Conservation (phyloP, 2,888 invertebrate species). For the Osmoderma eremita region DNA sequence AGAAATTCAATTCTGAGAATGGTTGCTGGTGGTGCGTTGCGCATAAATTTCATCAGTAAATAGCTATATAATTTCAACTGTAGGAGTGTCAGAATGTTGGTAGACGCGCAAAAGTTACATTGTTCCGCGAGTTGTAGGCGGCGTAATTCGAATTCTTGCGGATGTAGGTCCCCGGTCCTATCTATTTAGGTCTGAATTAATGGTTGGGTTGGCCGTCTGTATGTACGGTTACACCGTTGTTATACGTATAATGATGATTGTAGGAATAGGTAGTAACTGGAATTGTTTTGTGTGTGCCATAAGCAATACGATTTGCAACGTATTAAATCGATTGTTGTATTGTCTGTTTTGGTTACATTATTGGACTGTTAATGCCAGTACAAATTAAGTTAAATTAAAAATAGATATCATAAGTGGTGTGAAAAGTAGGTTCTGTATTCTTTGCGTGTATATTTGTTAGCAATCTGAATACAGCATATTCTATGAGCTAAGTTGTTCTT, state of each 20-base stretch:
- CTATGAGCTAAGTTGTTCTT: no score
- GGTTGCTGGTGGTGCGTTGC: not conserved
- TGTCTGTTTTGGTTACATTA: no score
- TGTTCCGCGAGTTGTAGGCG: conserved; percentile 20
- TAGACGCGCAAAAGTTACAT: conserved; percentile 22
- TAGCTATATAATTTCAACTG: conserved; percentile 11
- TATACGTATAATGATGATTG: conserved; percentile 11
- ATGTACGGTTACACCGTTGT: not conserved
- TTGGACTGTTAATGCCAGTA: no score
- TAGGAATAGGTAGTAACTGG: not conserved
- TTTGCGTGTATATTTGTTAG: no score
- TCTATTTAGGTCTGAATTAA: conserved; percentile 14
- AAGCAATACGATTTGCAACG: no score
- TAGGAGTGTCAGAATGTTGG: conserved; percentile 5
- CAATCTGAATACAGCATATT: no score
- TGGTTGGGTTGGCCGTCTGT: conserved; percentile 6
- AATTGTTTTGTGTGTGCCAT: no score
- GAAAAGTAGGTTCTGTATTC: no score
- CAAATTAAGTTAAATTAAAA: no score
- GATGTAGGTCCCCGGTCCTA: conserved; percentile 11
- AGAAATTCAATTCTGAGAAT: conserved; percentile 1
- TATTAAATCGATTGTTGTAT: no score
- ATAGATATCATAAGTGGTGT: no score
- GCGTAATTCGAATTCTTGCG: conserved; percentile 30
- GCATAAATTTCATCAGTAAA: conserved; percentile 17